phyloP scores from a whole-genome alignment of 2,888 invertebrate genomes.

The Caenorhabditis doughertyi region DNA sequence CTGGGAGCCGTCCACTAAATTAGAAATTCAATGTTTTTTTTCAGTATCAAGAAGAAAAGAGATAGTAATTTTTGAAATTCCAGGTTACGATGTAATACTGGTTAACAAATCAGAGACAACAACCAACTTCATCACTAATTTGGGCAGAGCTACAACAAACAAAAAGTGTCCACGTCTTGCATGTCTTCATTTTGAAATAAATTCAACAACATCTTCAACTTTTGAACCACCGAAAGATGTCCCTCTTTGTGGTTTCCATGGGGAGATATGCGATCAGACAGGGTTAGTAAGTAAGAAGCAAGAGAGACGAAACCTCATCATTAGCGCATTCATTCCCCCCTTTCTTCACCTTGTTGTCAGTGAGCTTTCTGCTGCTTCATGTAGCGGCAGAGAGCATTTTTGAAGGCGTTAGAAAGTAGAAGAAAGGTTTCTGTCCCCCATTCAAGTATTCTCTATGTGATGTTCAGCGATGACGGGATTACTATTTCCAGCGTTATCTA shows the following conservation, averaged over 20 bases:
- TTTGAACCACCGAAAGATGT: slow-evolving; percentile 66
- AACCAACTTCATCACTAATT: background rate
- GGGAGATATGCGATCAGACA: slow-evolving; percentile 78
- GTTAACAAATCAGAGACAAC: background rate
- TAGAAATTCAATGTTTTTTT: no score
- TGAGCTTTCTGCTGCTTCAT: background rate
- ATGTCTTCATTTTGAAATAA: slow-evolving; percentile 28
- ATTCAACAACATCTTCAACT: background rate
- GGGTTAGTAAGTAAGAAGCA: slow-evolving; percentile 57
- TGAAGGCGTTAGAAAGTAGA: background rate
- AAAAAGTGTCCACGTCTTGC: slow-evolving; percentile 29
- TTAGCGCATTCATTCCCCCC: slow-evolving; percentile 29
- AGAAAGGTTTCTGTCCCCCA: background rate
- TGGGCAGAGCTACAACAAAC: slow-evolving; percentile 15
- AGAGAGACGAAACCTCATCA: slow-evolving; percentile 22
- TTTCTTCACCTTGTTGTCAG: slow-evolving; percentile 7
- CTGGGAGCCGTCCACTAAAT: no score
- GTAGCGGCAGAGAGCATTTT: background rate
- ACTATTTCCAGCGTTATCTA: slow-evolving; percentile 64
- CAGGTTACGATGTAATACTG: slow-evolving; percentile 37
- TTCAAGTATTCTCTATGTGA: background rate
- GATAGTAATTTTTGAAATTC: no score
- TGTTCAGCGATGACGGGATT: background rate
- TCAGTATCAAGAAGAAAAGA: no score
- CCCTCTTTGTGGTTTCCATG: slow-evolving; percentile 78